These are phyloP conservation scores for Drosophila mettleri DNA, from an alignment of 2,888 invertebrate species.

Conservation along the genomic window DNA sequence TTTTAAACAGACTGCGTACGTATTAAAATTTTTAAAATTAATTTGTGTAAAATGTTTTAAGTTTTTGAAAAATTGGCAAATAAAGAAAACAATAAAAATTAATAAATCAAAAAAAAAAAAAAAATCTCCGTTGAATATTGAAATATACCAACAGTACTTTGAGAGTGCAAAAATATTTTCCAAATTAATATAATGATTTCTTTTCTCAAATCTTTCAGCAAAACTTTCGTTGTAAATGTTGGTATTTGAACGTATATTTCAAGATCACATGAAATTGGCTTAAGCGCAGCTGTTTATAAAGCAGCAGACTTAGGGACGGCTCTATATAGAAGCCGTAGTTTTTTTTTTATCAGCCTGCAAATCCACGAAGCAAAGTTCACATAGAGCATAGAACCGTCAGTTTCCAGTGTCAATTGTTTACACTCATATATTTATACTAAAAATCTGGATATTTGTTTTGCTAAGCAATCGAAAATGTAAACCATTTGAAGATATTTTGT, in stretches of 20 bases:
- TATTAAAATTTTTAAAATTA: conserved; percentile 78
- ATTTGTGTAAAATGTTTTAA: conserved; percentile 80
- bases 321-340: conserved; percentile 12
- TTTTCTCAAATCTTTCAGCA: conserved; percentile 60
- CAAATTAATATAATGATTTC: conserved; percentile 47
- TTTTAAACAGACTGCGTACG: conserved; percentile 80
- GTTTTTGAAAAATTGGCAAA: conserved; percentile 79
- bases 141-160: conserved; percentile 39
- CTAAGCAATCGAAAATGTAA: conserved; percentile 6
- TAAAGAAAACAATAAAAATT: conserved; percentile 79
- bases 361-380: neutral
- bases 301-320: conserved; percentile 5
- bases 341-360: neutral
- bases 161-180: conserved; percentile 43
- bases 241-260: conserved; percentile 53
- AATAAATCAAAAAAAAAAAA: conserved; percentile 71
- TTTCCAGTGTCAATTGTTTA: conserved; percentile 38
- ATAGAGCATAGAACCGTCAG: conserved; percentile 20
- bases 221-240: conserved; percentile 22
- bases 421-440: neutral
- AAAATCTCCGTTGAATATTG: conserved; percentile 38
- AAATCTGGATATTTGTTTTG: conserved; percentile 8
- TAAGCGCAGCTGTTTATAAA: conserved; percentile 61
- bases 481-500: conserved; percentile 11
- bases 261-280: conserved; percentile 45